A percentile compares a stretch with the other conserved stretches of the same genome.
Conservation (phyloP, 2,113 vertebrate species). For the Felis catus region DNA sequence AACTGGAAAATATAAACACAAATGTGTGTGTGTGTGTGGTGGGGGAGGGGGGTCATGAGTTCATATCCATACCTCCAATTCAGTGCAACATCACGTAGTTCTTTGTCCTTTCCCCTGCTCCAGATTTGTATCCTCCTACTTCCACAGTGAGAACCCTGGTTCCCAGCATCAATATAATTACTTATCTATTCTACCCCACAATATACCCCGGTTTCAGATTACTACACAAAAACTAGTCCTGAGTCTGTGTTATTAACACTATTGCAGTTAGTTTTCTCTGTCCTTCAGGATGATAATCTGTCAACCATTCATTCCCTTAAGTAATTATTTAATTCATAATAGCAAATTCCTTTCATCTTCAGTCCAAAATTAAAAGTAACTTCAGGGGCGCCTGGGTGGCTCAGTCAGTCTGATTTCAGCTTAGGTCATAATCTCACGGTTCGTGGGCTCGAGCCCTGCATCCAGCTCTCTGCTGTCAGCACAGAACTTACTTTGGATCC, state of each 20-base stretch:
- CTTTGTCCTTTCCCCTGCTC: neutral
- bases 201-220: neutral
- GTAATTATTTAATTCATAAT: constrained; percentile 1
- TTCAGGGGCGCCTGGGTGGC: neutral
- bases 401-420: too few species aligned
- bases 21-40: too few species aligned
- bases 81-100: neutral
- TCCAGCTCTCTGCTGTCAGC: too few species aligned
- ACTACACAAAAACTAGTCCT: neutral
- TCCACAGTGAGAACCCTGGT: neutral
- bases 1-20: neutral
- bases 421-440: too few species aligned
- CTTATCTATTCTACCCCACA: neutral
- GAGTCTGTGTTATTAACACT: neutral
- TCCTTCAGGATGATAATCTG: neutral
- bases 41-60: neutral
- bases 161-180: neutral
- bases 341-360: neutral
- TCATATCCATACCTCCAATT: neutral
- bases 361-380: neutral
- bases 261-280: neutral
- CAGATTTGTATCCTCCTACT: neutral
- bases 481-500: too few species aligned
- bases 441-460: too few species aligned
- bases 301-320: neutral